Evolutionary conservation across 2,113 vertebrate species (phyloP).

Genomic region (Osmerus eperlanus): DNA sequence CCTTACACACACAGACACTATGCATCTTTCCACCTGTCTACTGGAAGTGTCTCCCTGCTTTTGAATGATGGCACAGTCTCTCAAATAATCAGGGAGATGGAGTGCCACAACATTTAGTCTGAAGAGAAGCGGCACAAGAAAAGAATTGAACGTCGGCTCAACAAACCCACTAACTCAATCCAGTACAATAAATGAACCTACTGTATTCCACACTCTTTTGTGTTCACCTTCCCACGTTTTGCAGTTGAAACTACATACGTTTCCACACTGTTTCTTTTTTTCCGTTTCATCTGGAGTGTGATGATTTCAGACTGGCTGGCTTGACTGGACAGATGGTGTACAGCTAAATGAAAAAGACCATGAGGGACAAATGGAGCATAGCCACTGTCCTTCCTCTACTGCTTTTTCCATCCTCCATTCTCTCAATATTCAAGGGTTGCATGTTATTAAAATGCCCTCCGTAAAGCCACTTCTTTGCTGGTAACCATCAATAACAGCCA

Average conservation of each 20-base stretch:
- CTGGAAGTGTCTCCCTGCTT: conserved; percentile 40
- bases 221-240: conserved; percentile 27
- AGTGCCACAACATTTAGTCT: neutral
- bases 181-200: neutral
- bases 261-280: conserved; percentile 29
- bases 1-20: conserved; percentile 1
- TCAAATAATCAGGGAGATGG: conserved; percentile 43
- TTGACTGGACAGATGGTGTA: conserved; percentile 61
- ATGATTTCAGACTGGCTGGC: conserved; percentile 37
- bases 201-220: neutral
- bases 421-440: neutral
- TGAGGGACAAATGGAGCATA: conserved; percentile 46
- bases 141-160: neutral
- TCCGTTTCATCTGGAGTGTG: conserved; percentile 51
- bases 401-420: neutral
- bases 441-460: neutral
- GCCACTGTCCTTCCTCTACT: neutral
- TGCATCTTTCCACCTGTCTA: conserved; percentile 45
- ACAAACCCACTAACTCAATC: neutral
- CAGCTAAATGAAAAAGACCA: conserved; percentile 39
- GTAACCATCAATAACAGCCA: neutral
- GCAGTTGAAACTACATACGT: conserved; percentile 31
- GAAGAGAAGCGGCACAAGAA: neutral
- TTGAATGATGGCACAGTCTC: conserved; percentile 48
- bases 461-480: neutral